phyloP scores from a whole-genome alignment of 2,113 vertebrate genomes.

The Butorides virescens region DNA sequence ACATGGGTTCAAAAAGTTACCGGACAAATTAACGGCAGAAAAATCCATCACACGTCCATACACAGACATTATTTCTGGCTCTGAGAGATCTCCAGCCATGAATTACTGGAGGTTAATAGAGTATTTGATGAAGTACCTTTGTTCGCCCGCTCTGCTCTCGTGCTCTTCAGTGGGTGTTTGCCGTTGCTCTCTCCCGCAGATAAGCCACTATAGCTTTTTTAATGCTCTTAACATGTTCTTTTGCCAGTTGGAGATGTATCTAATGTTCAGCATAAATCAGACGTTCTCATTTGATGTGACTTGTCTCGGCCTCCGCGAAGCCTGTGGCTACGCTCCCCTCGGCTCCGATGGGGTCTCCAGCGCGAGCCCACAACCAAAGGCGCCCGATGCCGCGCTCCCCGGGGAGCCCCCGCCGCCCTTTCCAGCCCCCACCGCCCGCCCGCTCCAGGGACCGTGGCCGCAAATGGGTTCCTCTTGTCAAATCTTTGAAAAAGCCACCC shows the following conservation, averaged over 20 bases:
- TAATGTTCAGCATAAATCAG: not conserved
- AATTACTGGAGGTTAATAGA: constrained; percentile 58
- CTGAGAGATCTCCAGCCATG: constrained; percentile 30
- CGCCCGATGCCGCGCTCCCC: rapidly evolving
- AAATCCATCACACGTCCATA: constrained; percentile 15
- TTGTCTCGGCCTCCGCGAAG: not conserved
- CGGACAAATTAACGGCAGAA: constrained; percentile 1
- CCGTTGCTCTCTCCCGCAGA: not conserved
- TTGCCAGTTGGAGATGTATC: not conserved
- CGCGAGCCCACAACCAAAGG: rapidly evolving
- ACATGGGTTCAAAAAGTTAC: constrained; percentile 25
- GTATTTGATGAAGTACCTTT: constrained; percentile 39
- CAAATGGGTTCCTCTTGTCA: not conserved
- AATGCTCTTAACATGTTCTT: not conserved
- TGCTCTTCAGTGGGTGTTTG: not conserved
- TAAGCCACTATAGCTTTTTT: not conserved
- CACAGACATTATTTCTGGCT: constrained; percentile 16
- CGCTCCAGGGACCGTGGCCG: not conserved
- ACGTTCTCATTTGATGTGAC: not conserved
- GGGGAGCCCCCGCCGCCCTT: rapidly evolving
- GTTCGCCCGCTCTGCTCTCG: not conserved
- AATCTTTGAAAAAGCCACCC: not conserved
- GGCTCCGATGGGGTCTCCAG: not conserved
- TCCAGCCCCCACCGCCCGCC: rapidly evolving
- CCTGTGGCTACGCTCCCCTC: not conserved